A percentile compares a stretch with the other conserved stretches of the same genome.
phyloP scores from a whole-genome alignment of 2,888 invertebrate genomes.

The Andrena haemorrhoa region DNA sequence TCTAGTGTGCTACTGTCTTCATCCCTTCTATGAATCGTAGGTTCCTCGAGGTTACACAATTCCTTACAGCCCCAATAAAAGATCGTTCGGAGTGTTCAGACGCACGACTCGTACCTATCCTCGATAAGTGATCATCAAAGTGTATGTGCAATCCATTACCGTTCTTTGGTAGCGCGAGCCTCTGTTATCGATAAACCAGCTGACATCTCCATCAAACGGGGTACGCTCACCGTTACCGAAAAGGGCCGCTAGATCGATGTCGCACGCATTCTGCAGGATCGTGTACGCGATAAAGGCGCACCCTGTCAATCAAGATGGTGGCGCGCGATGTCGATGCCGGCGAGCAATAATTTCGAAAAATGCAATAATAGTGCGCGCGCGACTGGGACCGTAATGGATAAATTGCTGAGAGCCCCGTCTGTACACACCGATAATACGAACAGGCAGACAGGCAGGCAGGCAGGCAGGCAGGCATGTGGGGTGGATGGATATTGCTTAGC shows the following conservation, averaged over 20 bases:
- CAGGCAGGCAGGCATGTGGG: slow-evolving; percentile 80
- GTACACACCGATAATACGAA: slow-evolving; percentile 82
- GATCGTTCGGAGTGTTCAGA: background rate
- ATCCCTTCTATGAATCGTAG: too few relatives aligned
- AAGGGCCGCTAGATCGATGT: slow-evolving; percentile 44
- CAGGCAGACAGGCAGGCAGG: slow-evolving; percentile 80
- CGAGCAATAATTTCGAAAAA: slow-evolving; percentile 81
- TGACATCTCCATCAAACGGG: background rate
- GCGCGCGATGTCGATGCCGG: slow-evolving; percentile 55
- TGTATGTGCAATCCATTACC: background rate
- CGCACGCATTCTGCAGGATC: slow-evolving; percentile 15
- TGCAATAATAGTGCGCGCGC: slow-evolving; percentile 83
- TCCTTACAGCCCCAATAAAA: background rate
- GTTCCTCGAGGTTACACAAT: background rate
- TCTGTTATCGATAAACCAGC: slow-evolving; percentile 22
- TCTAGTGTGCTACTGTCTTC: too few relatives aligned
- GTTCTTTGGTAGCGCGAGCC: background rate
- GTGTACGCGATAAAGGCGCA: slow-evolving; percentile 34
- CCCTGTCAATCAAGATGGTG: slow-evolving; percentile 57
- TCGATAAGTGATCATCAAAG: background rate
- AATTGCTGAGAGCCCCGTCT: slow-evolving; percentile 83
- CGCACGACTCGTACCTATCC: background rate
- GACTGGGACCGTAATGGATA: slow-evolving; percentile 84
- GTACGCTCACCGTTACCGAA: background rate
- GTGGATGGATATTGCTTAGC: slow-evolving; percentile 84